phyloP scores from a whole-genome alignment of 1,140 invertebrate genomes.

The Drosophila orena region DNA sequence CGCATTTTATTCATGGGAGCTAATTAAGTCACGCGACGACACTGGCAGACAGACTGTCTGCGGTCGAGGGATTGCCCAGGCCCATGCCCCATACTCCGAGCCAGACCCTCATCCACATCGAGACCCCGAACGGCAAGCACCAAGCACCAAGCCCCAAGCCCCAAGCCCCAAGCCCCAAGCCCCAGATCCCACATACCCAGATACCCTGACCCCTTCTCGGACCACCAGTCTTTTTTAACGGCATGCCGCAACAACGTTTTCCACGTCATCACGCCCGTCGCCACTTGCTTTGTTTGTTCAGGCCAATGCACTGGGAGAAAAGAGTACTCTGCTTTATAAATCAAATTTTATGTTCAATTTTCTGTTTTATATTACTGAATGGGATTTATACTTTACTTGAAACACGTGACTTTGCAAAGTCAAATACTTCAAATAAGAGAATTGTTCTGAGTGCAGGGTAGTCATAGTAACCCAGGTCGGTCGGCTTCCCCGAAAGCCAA shows the following conservation, averaged over 20 bases:
- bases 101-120: constrained; percentile 8
- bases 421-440: not conserved
- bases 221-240: constrained; percentile 20
- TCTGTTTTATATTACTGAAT: too few relatives aligned
- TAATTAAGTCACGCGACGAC: constrained; percentile 75
- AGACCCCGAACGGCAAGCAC: not conserved
- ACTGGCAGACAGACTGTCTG: constrained; percentile 68
- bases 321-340: too few relatives aligned
- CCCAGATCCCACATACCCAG: constrained; percentile 8
- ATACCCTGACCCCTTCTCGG: constrained; percentile 8
- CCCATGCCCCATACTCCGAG: not conserved
- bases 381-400: too few relatives aligned
- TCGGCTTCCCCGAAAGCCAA: constrained; percentile 9
- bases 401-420: too few relatives aligned
- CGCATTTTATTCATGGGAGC: constrained; percentile 31
- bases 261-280: constrained; percentile 71
- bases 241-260: constrained; percentile 60
- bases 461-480: constrained; percentile 10
- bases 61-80: constrained; percentile 42
- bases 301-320: constrained; percentile 22
- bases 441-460: constrained; percentile 2
- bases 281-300: constrained; percentile 60
- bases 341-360: too few relatives aligned
- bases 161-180: constrained; percentile 5
- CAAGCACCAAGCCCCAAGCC: not conserved